Percentiles rank a stretch among this genome's conserved stretches.
These are phyloP conservation scores for Lapara coniferarum DNA, from an alignment of 2,888 invertebrate species.

Conservation along the genomic window DNA sequence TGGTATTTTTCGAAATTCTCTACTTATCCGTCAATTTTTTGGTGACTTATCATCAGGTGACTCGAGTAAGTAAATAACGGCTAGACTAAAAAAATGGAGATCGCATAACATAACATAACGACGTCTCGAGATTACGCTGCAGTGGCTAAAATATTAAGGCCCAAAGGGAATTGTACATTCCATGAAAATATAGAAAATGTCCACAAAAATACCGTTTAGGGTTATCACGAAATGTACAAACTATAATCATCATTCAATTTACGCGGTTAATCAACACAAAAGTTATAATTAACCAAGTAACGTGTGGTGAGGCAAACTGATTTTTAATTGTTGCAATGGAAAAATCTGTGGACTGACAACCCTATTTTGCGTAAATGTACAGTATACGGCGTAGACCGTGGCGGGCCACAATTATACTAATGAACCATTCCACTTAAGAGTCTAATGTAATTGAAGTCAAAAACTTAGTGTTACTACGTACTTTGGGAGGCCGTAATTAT, in stretches of 20 bases:
- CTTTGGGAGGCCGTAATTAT: slow-evolving; percentile 44
- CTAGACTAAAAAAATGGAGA: too few species aligned
- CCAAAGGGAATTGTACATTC: too few species aligned
- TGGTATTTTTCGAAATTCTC: not conserved
- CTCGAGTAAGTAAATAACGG: too few species aligned
- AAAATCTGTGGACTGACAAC: not conserved
- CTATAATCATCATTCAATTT: slow-evolving; percentile 13
- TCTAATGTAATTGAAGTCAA: slow-evolving; percentile 53
- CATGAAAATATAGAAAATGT: not conserved
- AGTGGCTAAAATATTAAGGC: too few species aligned
- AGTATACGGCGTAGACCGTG: not conserved
- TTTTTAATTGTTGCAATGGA: slow-evolving; percentile 13
- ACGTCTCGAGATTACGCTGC: too few species aligned
- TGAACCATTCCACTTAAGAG: slow-evolving; percentile 43
- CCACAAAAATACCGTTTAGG: not conserved
- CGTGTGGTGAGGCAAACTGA: not conserved
- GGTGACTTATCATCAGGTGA: too few species aligned
- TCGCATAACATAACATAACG: too few species aligned
- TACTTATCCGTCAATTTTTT: not conserved
- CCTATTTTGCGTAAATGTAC: not conserved
- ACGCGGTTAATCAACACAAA: not conserved
- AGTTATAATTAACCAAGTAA: not conserved
- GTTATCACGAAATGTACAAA: not conserved
- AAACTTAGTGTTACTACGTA: slow-evolving; percentile 54
- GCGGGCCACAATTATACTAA: slow-evolving; percentile 26